These are phyloP conservation scores for Microcebus jonahi DNA, from an alignment of 2,113 vertebrate genomes.

Conservation along the genomic window DNA sequence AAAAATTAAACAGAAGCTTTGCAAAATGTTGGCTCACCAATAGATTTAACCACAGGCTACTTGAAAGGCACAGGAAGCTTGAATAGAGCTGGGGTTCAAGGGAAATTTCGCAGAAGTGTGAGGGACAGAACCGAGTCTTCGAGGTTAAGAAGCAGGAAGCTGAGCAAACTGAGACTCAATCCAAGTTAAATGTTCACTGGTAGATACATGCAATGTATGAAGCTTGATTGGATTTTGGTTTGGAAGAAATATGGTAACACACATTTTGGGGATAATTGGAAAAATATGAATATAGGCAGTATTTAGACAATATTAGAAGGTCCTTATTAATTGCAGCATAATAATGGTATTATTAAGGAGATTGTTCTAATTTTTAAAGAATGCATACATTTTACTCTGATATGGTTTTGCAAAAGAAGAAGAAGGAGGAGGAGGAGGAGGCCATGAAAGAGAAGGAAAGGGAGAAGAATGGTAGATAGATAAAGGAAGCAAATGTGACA, in stretches of 20 bases:
- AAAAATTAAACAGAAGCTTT: background rate
- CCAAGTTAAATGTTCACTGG: background rate
- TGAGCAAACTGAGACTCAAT: background rate
- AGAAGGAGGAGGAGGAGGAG: background rate
- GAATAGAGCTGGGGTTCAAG: background rate
- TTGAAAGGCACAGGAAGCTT: background rate
- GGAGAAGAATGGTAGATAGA: background rate
- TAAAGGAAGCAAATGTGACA: background rate
- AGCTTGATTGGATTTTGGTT: background rate
- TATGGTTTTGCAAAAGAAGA: background rate
- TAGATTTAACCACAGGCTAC: background rate
- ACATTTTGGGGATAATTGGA: background rate
- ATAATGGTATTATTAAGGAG: background rate
- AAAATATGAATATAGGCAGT: background rate
- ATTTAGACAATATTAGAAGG: background rate
- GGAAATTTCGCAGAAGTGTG: background rate
- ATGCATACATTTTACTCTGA: background rate
- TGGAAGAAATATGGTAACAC: background rate
- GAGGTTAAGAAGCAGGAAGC: background rate
- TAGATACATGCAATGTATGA: background rate
- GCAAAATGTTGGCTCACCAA: background rate
- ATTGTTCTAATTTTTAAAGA: slow-evolving; percentile 1
- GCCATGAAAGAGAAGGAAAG: background rate
- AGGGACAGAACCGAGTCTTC: background rate
- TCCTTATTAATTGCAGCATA: background rate